These are phyloP conservation scores for Smittia aterrima DNA, from an alignment of 2,888 invertebrate species.

Conservation along the genomic window DNA sequence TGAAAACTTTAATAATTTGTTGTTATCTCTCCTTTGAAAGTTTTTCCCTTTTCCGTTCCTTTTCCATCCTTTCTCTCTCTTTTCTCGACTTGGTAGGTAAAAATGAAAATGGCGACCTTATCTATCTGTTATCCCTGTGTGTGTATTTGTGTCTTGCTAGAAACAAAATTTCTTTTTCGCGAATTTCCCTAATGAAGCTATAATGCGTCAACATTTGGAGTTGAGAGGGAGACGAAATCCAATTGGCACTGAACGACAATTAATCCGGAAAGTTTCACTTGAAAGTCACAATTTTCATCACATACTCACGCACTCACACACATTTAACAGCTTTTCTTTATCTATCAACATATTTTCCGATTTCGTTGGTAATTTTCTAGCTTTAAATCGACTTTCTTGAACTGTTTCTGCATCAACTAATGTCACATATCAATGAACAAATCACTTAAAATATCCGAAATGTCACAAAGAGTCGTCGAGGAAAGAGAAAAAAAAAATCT, in stretches of 20 bases:
- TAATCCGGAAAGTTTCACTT: background rate
- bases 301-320: conserved; percentile 39
- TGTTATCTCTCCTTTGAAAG: background rate
- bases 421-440: conserved; percentile 20
- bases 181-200: background rate
- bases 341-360: conserved; percentile 36
- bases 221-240: background rate
- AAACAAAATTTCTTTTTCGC: background rate
- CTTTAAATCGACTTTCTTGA: conserved; percentile 5
- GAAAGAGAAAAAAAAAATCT: conserved; percentile 14
- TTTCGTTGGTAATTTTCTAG: conserved; percentile 10
- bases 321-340: conserved; percentile 40
- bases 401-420: background rate
- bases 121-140: conserved; percentile 30
- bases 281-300: background rate
- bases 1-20: conserved; percentile 12
- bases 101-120: conserved; percentile 41
- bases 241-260: background rate
- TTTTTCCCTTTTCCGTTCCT: background rate
- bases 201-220: background rate
- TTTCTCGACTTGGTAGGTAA: conserved; percentile 7
- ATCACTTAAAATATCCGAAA: conserved; percentile 25
- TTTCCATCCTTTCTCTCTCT: conserved; percentile 7
- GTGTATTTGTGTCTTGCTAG: conserved; percentile 33
- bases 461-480: conserved; percentile 2